Base-by-base conservation (phyloP, 2,888 invertebrate species). In the Synergus umbraculus region DNA sequence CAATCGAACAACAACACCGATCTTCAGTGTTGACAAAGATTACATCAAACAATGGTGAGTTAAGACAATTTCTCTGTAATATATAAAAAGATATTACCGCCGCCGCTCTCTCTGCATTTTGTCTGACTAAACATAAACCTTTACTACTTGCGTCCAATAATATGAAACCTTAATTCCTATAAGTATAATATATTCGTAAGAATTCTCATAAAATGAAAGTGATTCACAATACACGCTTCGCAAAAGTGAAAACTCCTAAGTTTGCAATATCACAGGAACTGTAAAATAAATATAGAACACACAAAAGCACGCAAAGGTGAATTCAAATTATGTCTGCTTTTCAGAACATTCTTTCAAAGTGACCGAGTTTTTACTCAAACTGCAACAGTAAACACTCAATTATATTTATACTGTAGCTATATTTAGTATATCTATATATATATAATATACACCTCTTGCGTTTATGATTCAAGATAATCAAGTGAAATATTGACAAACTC, bases 31-130 rank as follows among this genome's bases (percentile, higher is more conserved):
- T 81, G 84, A 82, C 76, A 81, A 78, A 63, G 82, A 82, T 78
- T 84, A 81, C 69, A 82, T 84, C 65, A 78, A 81, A 80, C 81
- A 84, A 81, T 84, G 83, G 83, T 84, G 22, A 79, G 73, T 54
- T 73, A 18, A n/a, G n/a, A 54, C 4, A n/a, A 54, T n/a, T 37
- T 37, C 5, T 37, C 5, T 37, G 37, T 29, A 29, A 29, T 29
- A 3, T 29, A 29, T 3, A 29, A 29, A 22, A 8, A 22, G 22
- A 43, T 18, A 66, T 18, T 29, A 3, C 29, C 29, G 29, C 3
- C 3, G 18, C 60, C 8, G 18, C 18, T 63, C 7, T 63, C n/a
- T 18, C 1, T 63, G 12, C 8, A 29, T 22, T 9, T 37, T 37
- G 37, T 37, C 37, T 37, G 37, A 22, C 22, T 22, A 9, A 63